A percentile compares a stretch with the other conserved stretches of the same genome.
Evolutionary conservation across 2,888 invertebrate genomes (phyloP).

Genomic region (Disparrhopalites patrizii): DNA sequence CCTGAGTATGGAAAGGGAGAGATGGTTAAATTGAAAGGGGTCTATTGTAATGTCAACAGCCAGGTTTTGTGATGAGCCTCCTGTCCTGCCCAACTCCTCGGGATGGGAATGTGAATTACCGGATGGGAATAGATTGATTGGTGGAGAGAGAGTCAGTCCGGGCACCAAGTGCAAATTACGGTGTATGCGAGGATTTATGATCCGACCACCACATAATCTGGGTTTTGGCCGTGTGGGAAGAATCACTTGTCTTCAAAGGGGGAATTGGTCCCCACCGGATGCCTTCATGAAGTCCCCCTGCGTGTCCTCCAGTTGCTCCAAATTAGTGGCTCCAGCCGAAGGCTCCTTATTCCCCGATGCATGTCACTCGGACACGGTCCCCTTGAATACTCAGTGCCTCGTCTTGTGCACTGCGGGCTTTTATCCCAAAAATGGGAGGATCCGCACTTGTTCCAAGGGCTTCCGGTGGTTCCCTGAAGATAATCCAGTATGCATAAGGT

Average conservation of each 20-base stretch:
- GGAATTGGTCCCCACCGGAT: constrained; percentile 44
- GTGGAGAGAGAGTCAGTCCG: constrained; percentile 28
- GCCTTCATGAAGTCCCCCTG: constrained; percentile 34
- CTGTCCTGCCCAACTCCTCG: constrained; percentile 37
- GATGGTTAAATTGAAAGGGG: no score
- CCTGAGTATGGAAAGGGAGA: no score
- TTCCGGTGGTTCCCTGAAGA: constrained; percentile 49
- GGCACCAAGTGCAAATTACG: constrained; percentile 45
- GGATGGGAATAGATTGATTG: constrained; percentile 23
- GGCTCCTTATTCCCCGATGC: constrained; percentile 57
- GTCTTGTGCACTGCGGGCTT: constrained; percentile 48
- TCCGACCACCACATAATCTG: constrained; percentile 26
- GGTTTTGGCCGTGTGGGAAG: constrained; percentile 22
- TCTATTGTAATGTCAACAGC: no score
- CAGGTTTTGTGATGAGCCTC: constrained; percentile 45
- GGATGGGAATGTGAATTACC: constrained; percentile 47
- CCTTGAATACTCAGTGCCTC: constrained; percentile 52
- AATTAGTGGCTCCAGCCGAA: constrained; percentile 54
- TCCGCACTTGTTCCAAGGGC: constrained; percentile 46
- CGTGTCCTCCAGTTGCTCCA: constrained; percentile 53
- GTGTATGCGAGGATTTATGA: constrained; percentile 40
- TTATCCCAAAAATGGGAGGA: constrained; percentile 48
- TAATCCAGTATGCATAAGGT: constrained; percentile 46
- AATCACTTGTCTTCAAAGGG: constrained; percentile 42
- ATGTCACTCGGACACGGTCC: constrained; percentile 55